Evolutionary conservation across 2,113 vertebrate genomes (phyloP).

Genomic region (Podarcis muralis): DNA sequence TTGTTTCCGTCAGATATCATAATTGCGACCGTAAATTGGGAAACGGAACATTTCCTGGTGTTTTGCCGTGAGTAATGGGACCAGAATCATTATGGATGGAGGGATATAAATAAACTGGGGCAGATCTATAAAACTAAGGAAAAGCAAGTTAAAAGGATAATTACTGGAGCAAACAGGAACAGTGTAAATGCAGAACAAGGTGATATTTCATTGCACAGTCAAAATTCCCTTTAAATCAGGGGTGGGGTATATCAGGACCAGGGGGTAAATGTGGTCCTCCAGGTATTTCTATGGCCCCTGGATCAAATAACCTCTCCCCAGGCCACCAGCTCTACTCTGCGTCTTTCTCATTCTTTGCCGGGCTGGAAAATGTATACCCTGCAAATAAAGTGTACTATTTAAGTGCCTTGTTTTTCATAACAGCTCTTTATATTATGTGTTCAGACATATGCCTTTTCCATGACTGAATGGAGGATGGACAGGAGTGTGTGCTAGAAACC

Average conservation of each 20-base stretch:
- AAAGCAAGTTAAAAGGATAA: slow-evolving; percentile 74
- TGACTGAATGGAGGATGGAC: too few relatives aligned
- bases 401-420: too few relatives aligned
- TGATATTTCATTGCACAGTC: background rate
- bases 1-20: slow-evolving; percentile 77
- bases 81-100: slow-evolving; percentile 69
- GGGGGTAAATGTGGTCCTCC: background rate
- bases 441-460: too few relatives aligned
- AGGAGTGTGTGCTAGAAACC: too few relatives aligned
- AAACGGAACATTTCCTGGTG: slow-evolving; percentile 72
- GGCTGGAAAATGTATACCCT: too few relatives aligned
- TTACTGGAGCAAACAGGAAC: slow-evolving; percentile 64
- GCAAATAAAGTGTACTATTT: too few relatives aligned
- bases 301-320: background rate
- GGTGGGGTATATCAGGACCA: background rate
- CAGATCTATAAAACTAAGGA: slow-evolving; percentile 71
- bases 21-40: slow-evolving; percentile 82
- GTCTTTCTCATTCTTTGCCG: too few relatives aligned
- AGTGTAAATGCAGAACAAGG: slow-evolving; percentile 18
- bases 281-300: too few relatives aligned
- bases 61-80: slow-evolving; percentile 72
- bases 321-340: too few relatives aligned
- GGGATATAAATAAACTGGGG: slow-evolving; percentile 77
- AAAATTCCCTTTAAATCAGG: background rate
- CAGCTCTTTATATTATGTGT: too few relatives aligned